Conservation (phyloP, 2,797 vertebrate genomes). For the Neostethus bicornis region DNA sequence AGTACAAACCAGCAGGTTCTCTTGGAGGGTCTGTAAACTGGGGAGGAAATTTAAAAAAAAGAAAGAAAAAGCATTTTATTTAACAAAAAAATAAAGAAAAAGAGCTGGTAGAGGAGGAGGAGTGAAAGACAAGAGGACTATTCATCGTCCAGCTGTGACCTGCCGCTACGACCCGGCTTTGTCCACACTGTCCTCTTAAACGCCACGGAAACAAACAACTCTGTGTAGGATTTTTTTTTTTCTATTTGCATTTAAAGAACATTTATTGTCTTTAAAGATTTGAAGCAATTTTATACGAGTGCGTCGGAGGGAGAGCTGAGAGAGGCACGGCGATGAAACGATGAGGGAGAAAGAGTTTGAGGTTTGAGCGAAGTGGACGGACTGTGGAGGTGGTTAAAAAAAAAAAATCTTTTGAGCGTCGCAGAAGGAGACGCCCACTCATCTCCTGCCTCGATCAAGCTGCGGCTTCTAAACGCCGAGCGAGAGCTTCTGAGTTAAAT, state of each 20-base stretch:
- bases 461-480: conserved; percentile 45
- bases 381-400: conserved; percentile 44
- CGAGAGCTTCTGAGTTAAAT: conserved; percentile 25
- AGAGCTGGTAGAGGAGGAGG: background rate
- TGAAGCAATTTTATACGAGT: conserved; percentile 5
- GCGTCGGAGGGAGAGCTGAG: background rate
- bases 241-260: conserved; percentile 26
- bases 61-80: background rate
- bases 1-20: conserved; percentile 93
- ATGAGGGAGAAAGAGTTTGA: conserved; percentile 7
- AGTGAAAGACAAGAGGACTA: conserved; percentile 37
- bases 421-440: conserved; percentile 63
- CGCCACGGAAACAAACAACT: conserved; percentile 36
- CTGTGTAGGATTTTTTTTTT: too few species aligned
- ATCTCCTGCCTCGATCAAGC: conserved; percentile 54
- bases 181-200: conserved; percentile 42
- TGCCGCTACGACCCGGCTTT: conserved; percentile 39
- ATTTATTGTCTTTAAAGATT: conserved; percentile 36
- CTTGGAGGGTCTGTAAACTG: conserved; percentile 92
- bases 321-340: background rate
- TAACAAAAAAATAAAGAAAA: background rate
- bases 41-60: conserved; percentile 1
- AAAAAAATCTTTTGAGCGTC: conserved; percentile 24
- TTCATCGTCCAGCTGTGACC: conserved; percentile 61
- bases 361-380: conserved; percentile 2